Conservation (phyloP, 2,888 invertebrate genomes). For the Thelaira solivaga region DNA sequence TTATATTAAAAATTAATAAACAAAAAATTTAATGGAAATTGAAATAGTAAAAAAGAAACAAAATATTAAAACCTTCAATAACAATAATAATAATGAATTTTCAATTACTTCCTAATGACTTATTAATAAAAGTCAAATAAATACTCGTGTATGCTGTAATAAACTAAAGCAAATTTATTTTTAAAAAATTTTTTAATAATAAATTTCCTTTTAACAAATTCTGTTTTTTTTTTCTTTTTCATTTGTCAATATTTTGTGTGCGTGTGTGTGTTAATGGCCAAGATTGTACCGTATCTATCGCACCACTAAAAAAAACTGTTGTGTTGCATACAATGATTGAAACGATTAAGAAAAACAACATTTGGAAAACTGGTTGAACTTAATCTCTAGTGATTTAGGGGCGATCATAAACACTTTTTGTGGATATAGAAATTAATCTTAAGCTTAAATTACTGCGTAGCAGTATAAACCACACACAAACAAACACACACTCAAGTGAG, state of each 20-base stretch:
- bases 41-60: conserved; percentile 10
- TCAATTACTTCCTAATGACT: conserved; percentile 60
- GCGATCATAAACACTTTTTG: conserved; percentile 55
- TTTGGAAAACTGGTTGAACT: conserved; percentile 35
- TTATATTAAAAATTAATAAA: neutral
- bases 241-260: too few relatives aligned
- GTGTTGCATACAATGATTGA: conserved; percentile 24
- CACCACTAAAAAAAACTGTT: neutral
- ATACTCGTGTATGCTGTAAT: conserved; percentile 4
- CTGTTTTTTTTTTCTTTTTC: neutral
- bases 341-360: conserved; percentile 39
- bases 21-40: too few relatives aligned
- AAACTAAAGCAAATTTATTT: conserved; percentile 36
- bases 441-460: conserved; percentile 24
- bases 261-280: neutral
- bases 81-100: conserved; percentile 35
- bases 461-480: neutral
- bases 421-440: conserved; percentile 55
- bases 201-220: conserved; percentile 37
- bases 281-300: neutral
- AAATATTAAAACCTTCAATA: conserved; percentile 54
- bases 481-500: conserved; percentile 9
- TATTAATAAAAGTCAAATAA: conserved; percentile 46
- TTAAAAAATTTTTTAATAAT: conserved; percentile 30
- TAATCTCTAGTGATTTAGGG: conserved; percentile 57